Evolutionary conservation across 2,113 vertebrate species (phyloP), one percentile per base, ranked within the genome.

Genomic region (Perca fluviatilis): DNA sequence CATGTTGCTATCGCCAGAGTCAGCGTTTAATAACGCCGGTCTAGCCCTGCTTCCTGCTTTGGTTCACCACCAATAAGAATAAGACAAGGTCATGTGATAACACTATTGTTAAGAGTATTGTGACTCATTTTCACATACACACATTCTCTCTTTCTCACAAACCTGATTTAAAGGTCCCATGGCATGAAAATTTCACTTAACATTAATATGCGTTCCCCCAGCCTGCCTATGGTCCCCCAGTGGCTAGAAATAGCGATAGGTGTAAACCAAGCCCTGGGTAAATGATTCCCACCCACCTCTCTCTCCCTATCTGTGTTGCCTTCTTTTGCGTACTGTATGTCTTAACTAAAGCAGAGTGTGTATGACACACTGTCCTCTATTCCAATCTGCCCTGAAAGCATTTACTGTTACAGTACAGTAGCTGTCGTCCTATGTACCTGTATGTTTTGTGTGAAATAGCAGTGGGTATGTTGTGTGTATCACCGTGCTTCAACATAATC

Each of bases 281-380:
- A 81, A 75, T 51, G 25, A 74, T 7, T 46, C 30, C 61, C 33
- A 84, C 79, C 54, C 56, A 1, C n/a, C 46, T 16, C 50, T 60
- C 43, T 19, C 33, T 25, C 72, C 14, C 7, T 6, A 47, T 66
- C 40, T 40, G 1, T 2, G 43, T 36, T 21, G 19, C 43, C 43
- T 14, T 50, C 16, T 51, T 11, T 36, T 54, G 61, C 27, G 19
- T 66, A 10, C 30, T 58, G 40, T 53, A 18, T 47, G 23, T 60
- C 43, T 40, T 61, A 62, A 53, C 30, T 68, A 25, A 18, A 49
- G 62, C 1, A 2, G 18, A 14, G 61, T 68, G 50, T 49, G 58
- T 53, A 2, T 13, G 40, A 23, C 40, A 33, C 63, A n/a, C 40
- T 33, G 63, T 51, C 25, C 63, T 46, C n/a, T 30, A 15, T 49